A percentile compares a stretch with the other conserved stretches of the same genome.
Evolutionary conservation across 2,797 vertebrate genomes (phyloP).

Genomic region (Acipenser oxyrinchus): DNA sequence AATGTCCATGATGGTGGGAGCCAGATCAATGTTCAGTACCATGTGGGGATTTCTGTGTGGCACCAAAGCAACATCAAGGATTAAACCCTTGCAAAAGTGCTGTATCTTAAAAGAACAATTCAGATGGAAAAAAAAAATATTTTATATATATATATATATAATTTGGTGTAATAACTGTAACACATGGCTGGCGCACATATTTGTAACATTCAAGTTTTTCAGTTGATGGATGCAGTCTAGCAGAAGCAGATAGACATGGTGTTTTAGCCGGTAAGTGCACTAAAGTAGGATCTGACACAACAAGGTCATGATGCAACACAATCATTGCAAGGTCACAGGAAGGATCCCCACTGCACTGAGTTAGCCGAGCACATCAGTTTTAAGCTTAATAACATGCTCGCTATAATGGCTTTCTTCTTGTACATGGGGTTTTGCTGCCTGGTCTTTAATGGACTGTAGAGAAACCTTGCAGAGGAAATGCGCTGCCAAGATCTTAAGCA

Average conservation of each 20-base stretch:
- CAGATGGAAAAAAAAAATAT: too few relatives aligned
- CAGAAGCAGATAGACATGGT: not conserved
- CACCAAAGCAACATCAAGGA: not conserved
- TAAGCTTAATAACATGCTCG: not conserved
- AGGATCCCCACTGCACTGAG: not conserved
- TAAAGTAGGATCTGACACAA: not conserved
- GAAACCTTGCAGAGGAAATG: conserved; percentile 9
- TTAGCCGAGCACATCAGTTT: not conserved
- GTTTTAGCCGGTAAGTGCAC: not conserved
- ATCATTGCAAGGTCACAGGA: conserved; percentile 1
- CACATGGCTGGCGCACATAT: too few relatives aligned
- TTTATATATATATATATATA: too few relatives aligned
- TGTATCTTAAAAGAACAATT: too few relatives aligned
- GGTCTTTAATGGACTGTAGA: conserved; percentile 13
- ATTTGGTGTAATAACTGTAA: too few relatives aligned
- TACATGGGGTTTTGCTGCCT: too few relatives aligned
- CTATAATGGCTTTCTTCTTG: too few relatives aligned
- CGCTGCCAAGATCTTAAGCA: not conserved
- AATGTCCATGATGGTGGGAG: conserved; percentile 91
- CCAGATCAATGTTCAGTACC: conserved; percentile 87
- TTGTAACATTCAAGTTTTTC: not conserved
- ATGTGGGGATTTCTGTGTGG: conserved; percentile 76
- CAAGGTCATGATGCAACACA: not conserved
- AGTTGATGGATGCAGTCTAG: not conserved
- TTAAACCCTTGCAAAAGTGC: too few relatives aligned